A percentile compares a stretch with the other conserved stretches of the same genome.
phyloP scores from a whole-genome alignment of 2,888 invertebrate species.

The Lepidocyrtoides sp. region DNA sequence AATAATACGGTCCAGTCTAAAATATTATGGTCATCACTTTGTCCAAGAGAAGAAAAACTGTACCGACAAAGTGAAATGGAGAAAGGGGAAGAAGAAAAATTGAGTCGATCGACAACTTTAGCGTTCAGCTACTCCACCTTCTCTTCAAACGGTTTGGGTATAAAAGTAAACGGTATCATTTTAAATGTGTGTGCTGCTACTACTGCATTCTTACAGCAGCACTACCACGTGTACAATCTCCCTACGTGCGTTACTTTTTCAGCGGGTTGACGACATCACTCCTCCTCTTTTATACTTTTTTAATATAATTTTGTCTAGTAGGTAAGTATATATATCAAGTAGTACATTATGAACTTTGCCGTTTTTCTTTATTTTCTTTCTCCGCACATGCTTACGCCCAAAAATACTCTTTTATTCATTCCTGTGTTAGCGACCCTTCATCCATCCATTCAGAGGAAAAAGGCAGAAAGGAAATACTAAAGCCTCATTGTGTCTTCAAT shows the following conservation, averaged over 20 bases:
- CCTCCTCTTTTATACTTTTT: too few species aligned
- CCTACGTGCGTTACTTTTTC: background rate
- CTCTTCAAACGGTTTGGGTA: background rate
- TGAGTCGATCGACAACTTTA: constrained; percentile 14
- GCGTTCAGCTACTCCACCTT: background rate
- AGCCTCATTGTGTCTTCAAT: constrained; percentile 11
- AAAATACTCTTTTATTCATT: background rate
- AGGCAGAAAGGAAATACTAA: background rate
- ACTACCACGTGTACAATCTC: background rate
- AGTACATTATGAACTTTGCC: background rate
- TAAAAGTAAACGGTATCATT: constrained; percentile 12
- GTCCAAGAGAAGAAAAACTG: background rate
- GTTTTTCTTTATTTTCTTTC: background rate
- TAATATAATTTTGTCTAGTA: too few species aligned
- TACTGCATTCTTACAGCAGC: too few species aligned
- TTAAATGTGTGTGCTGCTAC: background rate
- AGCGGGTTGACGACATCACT: background rate
- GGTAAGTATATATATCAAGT: background rate
- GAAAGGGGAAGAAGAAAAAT: background rate
- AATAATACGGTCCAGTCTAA: background rate
- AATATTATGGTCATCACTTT: background rate
- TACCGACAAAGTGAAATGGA: background rate
- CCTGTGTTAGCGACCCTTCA: constrained; percentile 20
- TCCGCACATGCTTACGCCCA: background rate
- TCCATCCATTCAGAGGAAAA: background rate